Percentiles rank a stretch among this genome's conserved stretches.
Conservation (phyloP, 2,797 vertebrate genomes). For the Tapera naevia region DNA sequence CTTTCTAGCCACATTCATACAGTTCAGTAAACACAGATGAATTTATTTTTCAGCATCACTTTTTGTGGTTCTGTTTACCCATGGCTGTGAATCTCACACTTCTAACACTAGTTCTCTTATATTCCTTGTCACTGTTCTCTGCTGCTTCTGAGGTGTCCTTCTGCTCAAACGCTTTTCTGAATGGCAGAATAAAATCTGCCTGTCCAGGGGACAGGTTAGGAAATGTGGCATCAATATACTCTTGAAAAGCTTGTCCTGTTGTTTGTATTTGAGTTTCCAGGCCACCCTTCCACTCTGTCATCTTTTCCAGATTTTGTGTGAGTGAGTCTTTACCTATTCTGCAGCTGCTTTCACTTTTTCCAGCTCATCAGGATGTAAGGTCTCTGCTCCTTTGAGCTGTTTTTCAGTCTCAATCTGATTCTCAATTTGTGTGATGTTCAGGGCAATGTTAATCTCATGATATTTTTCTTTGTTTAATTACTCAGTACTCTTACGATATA, state of each 20-base stretch:
- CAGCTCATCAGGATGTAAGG: constrained; percentile 35
- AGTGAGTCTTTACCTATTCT: constrained; percentile 35
- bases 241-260: constrained; percentile 74
- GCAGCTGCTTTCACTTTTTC: constrained; percentile 45
- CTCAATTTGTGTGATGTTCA: constrained; percentile 30
- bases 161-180: constrained; percentile 47
- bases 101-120: not conserved
- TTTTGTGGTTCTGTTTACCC: not conserved
- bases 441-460: constrained; percentile 24
- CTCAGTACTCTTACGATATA: constrained; percentile 10
- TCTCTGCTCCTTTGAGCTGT: constrained; percentile 36
- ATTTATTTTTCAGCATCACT: constrained; percentile 15
- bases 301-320: constrained; percentile 33
- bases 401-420: constrained; percentile 49
- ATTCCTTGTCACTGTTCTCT: not conserved
- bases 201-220: constrained; percentile 72
- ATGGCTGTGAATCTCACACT: not conserved
- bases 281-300: constrained; percentile 72
- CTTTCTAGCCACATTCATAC: not conserved
- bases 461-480: constrained; percentile 39
- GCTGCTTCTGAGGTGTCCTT: not conserved
- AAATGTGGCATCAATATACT: constrained; percentile 73
- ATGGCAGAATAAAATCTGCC: constrained; percentile 75
- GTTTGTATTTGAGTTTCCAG: constrained; percentile 73
- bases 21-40: not conserved